Conservation (phyloP, 2,888 invertebrate species). For the Mythimna lalbum region DNA sequence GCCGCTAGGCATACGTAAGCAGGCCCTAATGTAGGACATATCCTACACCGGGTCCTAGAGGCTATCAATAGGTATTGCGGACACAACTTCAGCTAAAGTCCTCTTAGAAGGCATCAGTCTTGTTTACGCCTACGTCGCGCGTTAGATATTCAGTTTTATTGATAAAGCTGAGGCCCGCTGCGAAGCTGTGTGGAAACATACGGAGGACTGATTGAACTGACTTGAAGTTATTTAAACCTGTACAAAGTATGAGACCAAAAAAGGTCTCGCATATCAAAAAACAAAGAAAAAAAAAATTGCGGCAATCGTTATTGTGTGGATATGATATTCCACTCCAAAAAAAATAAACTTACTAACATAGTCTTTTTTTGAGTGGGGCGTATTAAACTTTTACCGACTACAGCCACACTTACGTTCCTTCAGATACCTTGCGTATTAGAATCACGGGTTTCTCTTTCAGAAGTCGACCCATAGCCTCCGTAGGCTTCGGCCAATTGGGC, state of each 20-base stretch:
- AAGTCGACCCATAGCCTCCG: too few species aligned
- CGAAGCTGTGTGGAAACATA: conserved; percentile 47
- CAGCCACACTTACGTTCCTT: too few species aligned
- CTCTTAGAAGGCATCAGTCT: conserved; percentile 66
- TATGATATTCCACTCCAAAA: too few species aligned
- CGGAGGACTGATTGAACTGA: background rate
- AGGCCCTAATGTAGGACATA: conserved; percentile 55
- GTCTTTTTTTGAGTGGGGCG: too few species aligned
- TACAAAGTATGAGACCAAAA: background rate
- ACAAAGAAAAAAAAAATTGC: too few species aligned
- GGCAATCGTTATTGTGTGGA: too few species aligned
- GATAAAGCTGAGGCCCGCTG: conserved; percentile 63
- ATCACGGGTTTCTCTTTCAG: too few species aligned
- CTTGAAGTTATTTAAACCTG: background rate
- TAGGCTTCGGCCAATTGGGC: too few species aligned
- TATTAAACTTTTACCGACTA: too few species aligned
- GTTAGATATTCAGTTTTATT: conserved; percentile 72
- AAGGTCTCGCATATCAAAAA: too few species aligned
- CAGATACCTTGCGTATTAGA: too few species aligned
- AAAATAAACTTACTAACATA: too few species aligned
- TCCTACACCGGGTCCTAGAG: conserved; percentile 40
- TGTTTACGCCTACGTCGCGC: conserved; percentile 67
- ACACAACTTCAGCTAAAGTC: conserved; percentile 56
- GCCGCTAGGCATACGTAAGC: conserved; percentile 17
- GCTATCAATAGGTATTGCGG: conserved; percentile 58